Evolutionary conservation across 2,113 vertebrate genomes (phyloP).

Genomic region (Elachura formosa): DNA sequence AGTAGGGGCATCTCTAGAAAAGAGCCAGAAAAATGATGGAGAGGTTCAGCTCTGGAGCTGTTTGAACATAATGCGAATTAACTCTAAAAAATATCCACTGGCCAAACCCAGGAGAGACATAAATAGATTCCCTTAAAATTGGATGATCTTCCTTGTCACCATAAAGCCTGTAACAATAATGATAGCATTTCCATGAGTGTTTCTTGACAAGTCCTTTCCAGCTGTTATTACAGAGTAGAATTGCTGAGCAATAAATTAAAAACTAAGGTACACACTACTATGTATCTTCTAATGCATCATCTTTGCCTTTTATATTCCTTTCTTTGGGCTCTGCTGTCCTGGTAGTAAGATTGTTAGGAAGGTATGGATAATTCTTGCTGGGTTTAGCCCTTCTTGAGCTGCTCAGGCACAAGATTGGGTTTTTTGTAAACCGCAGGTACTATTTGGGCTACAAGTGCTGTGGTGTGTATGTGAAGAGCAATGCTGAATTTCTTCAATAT

Average conservation of each 20-base stretch:
- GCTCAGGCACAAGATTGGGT: neutral
- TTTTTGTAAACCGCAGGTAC: neutral
- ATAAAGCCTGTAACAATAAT: neutral
- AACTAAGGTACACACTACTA: neutral
- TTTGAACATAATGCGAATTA: neutral
- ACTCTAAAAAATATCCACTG: neutral
- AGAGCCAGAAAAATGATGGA: fast-evolving
- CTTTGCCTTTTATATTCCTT: neutral
- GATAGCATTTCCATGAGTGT: neutral
- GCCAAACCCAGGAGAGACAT: neutral
- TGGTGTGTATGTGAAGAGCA: neutral
- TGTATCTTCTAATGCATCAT: neutral
- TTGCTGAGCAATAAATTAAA: neutral
- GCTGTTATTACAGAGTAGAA: neutral
- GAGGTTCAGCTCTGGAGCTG: neutral
- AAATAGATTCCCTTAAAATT: neutral
- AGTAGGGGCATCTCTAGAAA: neutral
- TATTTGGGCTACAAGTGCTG: neutral
- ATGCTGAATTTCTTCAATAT: neutral
- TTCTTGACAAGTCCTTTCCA: neutral
- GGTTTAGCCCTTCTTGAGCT: neutral
- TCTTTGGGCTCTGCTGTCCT: neutral
- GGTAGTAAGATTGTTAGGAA: neutral
- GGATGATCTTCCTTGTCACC: neutral
- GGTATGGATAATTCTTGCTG: neutral